Base-by-base conservation (phyloP, 2,888 invertebrate species). In the Oscheius myriophilus region DNA sequence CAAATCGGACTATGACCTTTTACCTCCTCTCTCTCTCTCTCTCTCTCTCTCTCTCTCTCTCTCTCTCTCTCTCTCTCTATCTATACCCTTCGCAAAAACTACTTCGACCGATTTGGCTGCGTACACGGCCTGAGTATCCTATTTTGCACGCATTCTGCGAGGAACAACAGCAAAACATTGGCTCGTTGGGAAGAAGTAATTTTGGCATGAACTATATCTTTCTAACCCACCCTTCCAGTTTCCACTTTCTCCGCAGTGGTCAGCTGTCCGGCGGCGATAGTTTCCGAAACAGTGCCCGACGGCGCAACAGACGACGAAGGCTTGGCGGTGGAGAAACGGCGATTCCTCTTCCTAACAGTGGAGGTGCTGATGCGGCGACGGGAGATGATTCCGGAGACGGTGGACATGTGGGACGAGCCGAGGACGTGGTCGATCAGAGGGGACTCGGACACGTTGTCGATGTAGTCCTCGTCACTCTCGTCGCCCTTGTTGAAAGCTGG, bases 321-420 rank as follows among this genome's bases (percentile, higher is more conserved):
- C 43, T 67, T 76, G 14, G 70, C 61, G 2, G 75, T 78, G 21
- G 77, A 74, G 41, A 70, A 62, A n/a, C 77, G 72, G 6, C 76
- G 68, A 23, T 70, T 63, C 53, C 55, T 59, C 49, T 73, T 75
- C 23, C 68, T 71, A 4, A 58, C 53, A 0, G 68, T 70, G 4
- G 75, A 73, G 14, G 70, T 69, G 39, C 76, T 75, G 18, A 72
- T 51, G 11, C 75, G 55, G 14, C 79, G 58, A 11, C 75, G 66
- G 21, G 73, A 70, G 42, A 82, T 73, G 55, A 85, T 85, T 42
- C 82, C 83, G 16, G 85, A 86, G 41, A 85, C 85, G 14, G 85
- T 85, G 12, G 83, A 83, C 80, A 85, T 77, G 64, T 81, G 83
- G 3, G 79, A 79, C 23, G 83, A 76, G 26, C 85, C 85, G 41